Evolutionary conservation across 2,797 vertebrate genomes (phyloP).

Genomic region (Amblyopsis hoosieri): DNA sequence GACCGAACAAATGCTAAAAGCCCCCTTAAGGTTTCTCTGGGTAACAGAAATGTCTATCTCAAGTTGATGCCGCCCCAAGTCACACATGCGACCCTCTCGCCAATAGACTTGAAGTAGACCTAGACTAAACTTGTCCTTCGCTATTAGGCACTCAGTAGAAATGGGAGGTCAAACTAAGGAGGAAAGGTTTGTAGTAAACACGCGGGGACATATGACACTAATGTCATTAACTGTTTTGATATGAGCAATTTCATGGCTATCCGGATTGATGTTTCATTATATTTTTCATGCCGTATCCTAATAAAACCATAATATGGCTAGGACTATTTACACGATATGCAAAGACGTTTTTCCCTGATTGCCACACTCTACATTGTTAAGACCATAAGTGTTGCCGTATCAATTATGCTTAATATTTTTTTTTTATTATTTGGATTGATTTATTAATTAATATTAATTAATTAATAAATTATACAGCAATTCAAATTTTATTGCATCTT

Average conservation of each 20-base stretch:
- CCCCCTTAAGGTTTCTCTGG: constrained; percentile 83
- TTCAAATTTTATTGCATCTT: too few relatives aligned
- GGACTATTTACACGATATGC: constrained; percentile 11
- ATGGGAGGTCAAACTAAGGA: constrained; percentile 71
- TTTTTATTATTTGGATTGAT: constrained; percentile 6
- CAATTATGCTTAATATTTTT: background rate
- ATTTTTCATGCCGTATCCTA: background rate
- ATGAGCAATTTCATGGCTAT: constrained; percentile 36
- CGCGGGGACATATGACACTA: constrained; percentile 76
- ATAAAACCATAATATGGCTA: background rate
- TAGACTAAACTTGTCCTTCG: constrained; percentile 61
- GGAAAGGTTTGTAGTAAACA: constrained; percentile 67
- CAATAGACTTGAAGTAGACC: constrained; percentile 50
- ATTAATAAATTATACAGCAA: too few relatives aligned
- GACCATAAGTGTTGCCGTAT: background rate
- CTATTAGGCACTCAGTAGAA: constrained; percentile 77
- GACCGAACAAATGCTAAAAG: constrained; percentile 86
- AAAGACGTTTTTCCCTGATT: background rate
- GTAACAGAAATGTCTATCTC: constrained; percentile 76
- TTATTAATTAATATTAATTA: too few relatives aligned
- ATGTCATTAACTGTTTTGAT: constrained; percentile 65
- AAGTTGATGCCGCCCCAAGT: constrained; percentile 66
- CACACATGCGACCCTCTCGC: constrained; percentile 48
- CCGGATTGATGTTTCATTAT: constrained; percentile 3
- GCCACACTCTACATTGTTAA: background rate